These are phyloP conservation scores for Odontamblyopus rebecca DNA, from an alignment of 2,797 vertebrate species.

Conservation along the genomic window DNA sequence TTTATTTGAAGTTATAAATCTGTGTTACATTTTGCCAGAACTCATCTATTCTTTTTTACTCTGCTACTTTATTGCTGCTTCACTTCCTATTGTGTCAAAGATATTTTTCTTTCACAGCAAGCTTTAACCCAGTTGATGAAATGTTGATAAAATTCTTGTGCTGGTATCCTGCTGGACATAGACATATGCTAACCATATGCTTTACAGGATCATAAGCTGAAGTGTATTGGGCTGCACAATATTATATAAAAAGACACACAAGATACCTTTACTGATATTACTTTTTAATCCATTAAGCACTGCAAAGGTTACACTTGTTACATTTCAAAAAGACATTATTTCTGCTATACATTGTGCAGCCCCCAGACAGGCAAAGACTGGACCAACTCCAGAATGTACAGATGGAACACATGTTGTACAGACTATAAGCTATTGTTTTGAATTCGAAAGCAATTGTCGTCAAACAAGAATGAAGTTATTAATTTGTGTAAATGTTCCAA, in stretches of 20 bases:
- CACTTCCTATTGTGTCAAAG: slow-evolving; percentile 53
- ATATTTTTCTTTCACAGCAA: slow-evolving; percentile 47
- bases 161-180: slow-evolving; percentile 62
- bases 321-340: slow-evolving; percentile 1
- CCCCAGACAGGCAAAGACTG: slow-evolving; percentile 19
- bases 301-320: not conserved
- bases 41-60: slow-evolving; percentile 31
- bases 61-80: slow-evolving; percentile 27
- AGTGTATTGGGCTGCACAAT: slow-evolving; percentile 17
- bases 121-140: slow-evolving; percentile 66
- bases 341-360: not conserved
- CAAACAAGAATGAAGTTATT: slow-evolving; percentile 63
- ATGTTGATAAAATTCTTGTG: slow-evolving; percentile 60
- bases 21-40: slow-evolving; percentile 40
- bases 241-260: not conserved
- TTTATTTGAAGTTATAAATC: slow-evolving; percentile 82
- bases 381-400: slow-evolving; percentile 67
- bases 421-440: slow-evolving; percentile 80
- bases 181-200: slow-evolving; percentile 62
- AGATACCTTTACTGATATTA: slow-evolving; percentile 26
- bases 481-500: slow-evolving; percentile 75
- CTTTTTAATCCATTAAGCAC: slow-evolving; percentile 4
- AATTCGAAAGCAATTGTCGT: slow-evolving; percentile 62
- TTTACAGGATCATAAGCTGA: slow-evolving; percentile 70
- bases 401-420: slow-evolving; percentile 65